phyloP scores from a whole-genome alignment of 2,113 vertebrate genomes.

The Ammodytes marinus region DNA sequence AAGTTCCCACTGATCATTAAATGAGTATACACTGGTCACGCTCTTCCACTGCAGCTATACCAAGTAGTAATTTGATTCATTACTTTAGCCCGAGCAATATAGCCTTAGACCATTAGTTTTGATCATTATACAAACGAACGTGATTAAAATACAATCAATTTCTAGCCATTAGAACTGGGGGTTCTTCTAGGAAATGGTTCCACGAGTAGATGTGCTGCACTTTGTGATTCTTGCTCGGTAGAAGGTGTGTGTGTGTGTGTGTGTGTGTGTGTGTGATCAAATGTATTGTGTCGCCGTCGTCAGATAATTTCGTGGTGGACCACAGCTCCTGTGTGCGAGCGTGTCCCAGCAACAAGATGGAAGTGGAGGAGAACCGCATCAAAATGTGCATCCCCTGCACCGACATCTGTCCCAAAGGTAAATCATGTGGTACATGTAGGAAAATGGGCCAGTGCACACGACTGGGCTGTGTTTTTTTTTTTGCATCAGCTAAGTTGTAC shows the following conservation, averaged over 20 bases:
- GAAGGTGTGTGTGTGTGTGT: too few relatives aligned
- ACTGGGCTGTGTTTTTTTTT: background rate
- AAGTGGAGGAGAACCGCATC: constrained; percentile 96
- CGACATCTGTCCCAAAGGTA: constrained; percentile 99
- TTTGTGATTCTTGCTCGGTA: background rate
- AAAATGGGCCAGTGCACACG: too few relatives aligned
- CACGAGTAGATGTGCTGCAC: background rate
- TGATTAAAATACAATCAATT: constrained; percentile 53
- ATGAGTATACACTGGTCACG: constrained; percentile 38
- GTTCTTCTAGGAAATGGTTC: constrained; percentile 5
- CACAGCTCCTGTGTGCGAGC: constrained; percentile 97
- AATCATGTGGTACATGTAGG: background rate
- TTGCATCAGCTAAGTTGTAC: too few relatives aligned
- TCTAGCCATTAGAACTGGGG: constrained; percentile 9
- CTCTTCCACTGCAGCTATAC: constrained; percentile 12
- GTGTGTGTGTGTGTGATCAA: too few relatives aligned
- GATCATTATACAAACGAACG: constrained; percentile 58
- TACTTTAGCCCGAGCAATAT: constrained; percentile 19
- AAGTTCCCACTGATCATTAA: constrained; percentile 57
- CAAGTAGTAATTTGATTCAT: constrained; percentile 48
- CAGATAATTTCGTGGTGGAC: constrained; percentile 99
- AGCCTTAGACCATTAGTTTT: constrained; percentile 39
- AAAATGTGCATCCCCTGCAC: constrained; percentile 99
- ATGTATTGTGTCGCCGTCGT: background rate
- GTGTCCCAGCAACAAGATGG: constrained; percentile 98